Percentiles rank a stretch among this genome's conserved stretches.
These are phyloP conservation scores for Neodiprion lecontei DNA, from an alignment of 1,140 invertebrate genomes.

Conservation along the genomic window DNA sequence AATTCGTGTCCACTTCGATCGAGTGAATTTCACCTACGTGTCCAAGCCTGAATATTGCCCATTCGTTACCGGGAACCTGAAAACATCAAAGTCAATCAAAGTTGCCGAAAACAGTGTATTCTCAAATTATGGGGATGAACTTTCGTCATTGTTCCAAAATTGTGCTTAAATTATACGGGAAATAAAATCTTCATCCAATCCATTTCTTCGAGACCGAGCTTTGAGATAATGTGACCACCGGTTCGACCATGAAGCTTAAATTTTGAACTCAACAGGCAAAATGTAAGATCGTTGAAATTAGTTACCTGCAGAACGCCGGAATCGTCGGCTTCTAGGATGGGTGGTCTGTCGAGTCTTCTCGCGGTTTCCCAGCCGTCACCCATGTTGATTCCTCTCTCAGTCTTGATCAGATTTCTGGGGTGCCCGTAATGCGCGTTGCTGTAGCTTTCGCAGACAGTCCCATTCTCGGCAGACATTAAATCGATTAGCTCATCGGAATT, in stretches of 20 bases:
- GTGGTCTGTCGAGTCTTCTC: slow-evolving; percentile 67
- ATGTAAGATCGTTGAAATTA: no score
- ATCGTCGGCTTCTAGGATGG: slow-evolving; percentile 63
- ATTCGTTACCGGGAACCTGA: slow-evolving; percentile 64
- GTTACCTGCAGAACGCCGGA: slow-evolving; percentile 65
- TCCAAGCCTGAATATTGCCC: slow-evolving; percentile 70
- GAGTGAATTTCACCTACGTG: slow-evolving; percentile 61
- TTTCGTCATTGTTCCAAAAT: slow-evolving; percentile 15
- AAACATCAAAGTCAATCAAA: not conserved
- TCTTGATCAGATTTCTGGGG: slow-evolving; percentile 69
- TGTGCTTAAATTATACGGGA: slow-evolving; percentile 19
- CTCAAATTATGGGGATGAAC: not conserved
- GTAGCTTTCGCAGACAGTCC: slow-evolving; percentile 64
- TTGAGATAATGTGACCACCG: no score
- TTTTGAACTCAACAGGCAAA: no score
- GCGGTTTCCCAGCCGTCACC: slow-evolving; percentile 76
- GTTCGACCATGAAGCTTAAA: no score
- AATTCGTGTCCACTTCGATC: slow-evolving; percentile 69
- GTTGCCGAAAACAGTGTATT: not conserved
- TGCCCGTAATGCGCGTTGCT: slow-evolving; percentile 74
- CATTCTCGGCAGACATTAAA: slow-evolving; percentile 65
- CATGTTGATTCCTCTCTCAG: slow-evolving; percentile 64
- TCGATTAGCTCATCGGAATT: slow-evolving; percentile 56
- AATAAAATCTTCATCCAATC: slow-evolving; percentile 4
- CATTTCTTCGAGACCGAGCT: not conserved